A percentile compares a stretch with the other conserved stretches of the same genome.
These are phyloP conservation scores for Silvanus unidentatus DNA, from an alignment of 2,888 invertebrate genomes.

Conservation along the genomic window DNA sequence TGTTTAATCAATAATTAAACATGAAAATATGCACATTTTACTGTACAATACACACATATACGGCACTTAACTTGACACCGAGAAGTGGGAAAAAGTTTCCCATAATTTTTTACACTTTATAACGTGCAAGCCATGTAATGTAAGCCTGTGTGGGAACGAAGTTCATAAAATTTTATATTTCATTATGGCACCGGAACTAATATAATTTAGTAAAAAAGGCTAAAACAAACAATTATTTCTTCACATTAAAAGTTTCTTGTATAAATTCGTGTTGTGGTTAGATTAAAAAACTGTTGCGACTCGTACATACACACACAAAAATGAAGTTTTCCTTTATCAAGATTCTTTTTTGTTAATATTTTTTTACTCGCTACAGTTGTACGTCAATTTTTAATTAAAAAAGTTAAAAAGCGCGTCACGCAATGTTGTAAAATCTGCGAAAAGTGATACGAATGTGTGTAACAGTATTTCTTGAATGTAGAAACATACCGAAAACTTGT, in stretches of 20 bases:
- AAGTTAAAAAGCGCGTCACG: conserved; percentile 7
- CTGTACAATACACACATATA: too few species aligned
- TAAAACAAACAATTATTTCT: not conserved
- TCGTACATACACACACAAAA: too few species aligned
- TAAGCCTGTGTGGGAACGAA: not conserved
- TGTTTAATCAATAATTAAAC: too few species aligned
- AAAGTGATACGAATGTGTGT: conserved; percentile 5
- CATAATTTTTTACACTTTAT: too few species aligned
- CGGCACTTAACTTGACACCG: too few species aligned
- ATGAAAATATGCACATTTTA: too few species aligned
- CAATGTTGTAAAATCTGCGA: conserved; percentile 5
- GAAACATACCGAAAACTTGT: conserved; percentile 13
- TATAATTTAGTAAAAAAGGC: too few species aligned
- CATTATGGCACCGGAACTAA: too few species aligned
- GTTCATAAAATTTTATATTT: too few species aligned
- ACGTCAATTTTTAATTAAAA: conserved; percentile 12
- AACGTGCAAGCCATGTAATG: not conserved
- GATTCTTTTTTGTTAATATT: conserved; percentile 2
- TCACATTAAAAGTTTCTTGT: conserved; percentile 1
- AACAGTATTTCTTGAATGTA: conserved; percentile 10
- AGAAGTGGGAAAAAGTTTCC: too few species aligned
- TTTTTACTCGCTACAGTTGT: conserved; percentile 2
- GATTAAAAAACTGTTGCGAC: conserved; percentile 21
- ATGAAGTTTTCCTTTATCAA: too few species aligned
- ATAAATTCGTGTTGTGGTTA: conserved; percentile 21